Conservation (phyloP, 23 tunicate species). For the Aplidium turbinatum region DNA sequence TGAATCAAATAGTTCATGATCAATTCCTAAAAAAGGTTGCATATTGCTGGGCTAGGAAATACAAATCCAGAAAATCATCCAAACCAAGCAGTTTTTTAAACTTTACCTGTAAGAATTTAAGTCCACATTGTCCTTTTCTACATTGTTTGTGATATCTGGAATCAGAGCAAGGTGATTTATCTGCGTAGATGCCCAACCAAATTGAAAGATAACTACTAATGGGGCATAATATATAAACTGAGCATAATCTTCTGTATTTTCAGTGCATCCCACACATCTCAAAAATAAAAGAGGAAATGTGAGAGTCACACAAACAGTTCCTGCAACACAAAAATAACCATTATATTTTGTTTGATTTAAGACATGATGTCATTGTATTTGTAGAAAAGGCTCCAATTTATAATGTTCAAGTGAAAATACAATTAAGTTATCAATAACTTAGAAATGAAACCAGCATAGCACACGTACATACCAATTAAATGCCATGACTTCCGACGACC, state of each 20-base stretch:
- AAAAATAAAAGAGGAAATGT: slow-evolving; percentile 83
- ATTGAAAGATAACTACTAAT: slow-evolving; percentile 89
- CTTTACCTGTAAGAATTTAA: slow-evolving; percentile 77
- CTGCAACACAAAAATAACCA: too few species aligned
- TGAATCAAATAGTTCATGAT: too few species aligned
- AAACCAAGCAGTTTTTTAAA: too few species aligned
- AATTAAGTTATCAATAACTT: too few species aligned
- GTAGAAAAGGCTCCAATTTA: too few species aligned
- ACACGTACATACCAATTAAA: slow-evolving; percentile 71
- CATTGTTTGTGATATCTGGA: slow-evolving; percentile 70
- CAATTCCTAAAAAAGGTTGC: too few species aligned
- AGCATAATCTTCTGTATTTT: slow-evolving; percentile 68
- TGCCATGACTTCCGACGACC: slow-evolving; percentile 91
- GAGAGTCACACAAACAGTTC: slow-evolving; percentile 76
- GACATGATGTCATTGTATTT: too few species aligned
- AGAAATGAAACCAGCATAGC: too few species aligned
- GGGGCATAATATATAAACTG: slow-evolving; percentile 92
- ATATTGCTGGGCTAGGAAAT: too few species aligned
- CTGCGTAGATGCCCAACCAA: slow-evolving; percentile 99
- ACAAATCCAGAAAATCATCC: too few species aligned
- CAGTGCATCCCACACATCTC: slow-evolving; percentile 69
- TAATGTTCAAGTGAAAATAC: too few species aligned
- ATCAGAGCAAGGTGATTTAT: slow-evolving; percentile 90
- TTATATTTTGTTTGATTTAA: too few species aligned
- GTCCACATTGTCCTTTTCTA: slow-evolving; percentile 71